Percentiles rank a stretch among this genome's conserved stretches.
Evolutionary conservation across 2,888 invertebrate species (phyloP).

Genomic region (Stenoptilia bipunctidactyla): DNA sequence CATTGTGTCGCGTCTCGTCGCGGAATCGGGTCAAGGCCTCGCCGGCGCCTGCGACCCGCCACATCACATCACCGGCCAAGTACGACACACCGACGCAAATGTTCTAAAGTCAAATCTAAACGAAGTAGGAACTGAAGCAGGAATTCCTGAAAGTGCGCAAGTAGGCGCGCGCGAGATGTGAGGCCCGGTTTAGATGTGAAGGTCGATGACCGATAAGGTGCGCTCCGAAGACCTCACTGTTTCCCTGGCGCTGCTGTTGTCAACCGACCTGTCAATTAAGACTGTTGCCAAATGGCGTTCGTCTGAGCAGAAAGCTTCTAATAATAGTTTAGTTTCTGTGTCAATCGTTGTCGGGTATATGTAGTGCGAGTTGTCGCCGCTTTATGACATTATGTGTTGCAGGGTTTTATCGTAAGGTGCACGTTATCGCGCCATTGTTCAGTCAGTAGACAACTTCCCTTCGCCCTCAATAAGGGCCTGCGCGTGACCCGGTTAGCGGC

Average conservation of each 20-base stretch:
- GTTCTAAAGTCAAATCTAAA: too few relatives aligned
- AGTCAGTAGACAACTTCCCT: slow-evolving; percentile 69
- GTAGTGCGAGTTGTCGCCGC: background rate
- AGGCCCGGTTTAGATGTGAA: slow-evolving; percentile 59
- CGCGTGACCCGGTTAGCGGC: slow-evolving; percentile 9
- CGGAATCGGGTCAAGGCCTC: slow-evolving; percentile 56
- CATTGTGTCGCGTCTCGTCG: slow-evolving; percentile 38
- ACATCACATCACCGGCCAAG: background rate
- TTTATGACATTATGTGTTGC: background rate
- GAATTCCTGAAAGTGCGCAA: background rate
- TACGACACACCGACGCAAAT: background rate
- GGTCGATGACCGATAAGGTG: slow-evolving; percentile 68
- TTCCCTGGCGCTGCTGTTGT: slow-evolving; percentile 38
- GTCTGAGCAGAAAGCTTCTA: background rate
- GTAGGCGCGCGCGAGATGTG: slow-evolving; percentile 7
- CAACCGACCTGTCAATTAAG: slow-evolving; percentile 23
- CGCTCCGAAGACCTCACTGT: slow-evolving; percentile 46
- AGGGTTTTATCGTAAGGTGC: slow-evolving; percentile 41
- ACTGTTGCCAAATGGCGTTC: slow-evolving; percentile 18
- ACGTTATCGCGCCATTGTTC: slow-evolving; percentile 67
- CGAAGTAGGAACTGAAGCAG: too few relatives aligned
- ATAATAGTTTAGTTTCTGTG: background rate
- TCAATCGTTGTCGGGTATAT: background rate
- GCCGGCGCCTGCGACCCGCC: slow-evolving; percentile 33
- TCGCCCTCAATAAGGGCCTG: slow-evolving; percentile 69